Conservation (phyloP, 2,888 invertebrate genomes). For the Ferrisia virgata region DNA sequence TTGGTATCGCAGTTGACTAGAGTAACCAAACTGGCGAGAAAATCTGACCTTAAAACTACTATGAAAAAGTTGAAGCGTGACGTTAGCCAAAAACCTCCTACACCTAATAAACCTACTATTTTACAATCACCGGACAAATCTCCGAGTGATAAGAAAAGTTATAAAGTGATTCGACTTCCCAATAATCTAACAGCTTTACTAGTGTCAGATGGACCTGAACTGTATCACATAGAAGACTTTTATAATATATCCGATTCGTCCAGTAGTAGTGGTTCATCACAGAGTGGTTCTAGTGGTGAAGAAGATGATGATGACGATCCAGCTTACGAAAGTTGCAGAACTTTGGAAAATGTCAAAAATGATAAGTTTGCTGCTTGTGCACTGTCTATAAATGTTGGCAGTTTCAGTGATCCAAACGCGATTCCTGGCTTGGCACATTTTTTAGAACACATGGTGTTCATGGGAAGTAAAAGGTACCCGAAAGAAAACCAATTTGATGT, state of each 20-base stretch:
- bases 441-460: constrained; percentile 89
- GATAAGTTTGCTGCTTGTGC: constrained; percentile 43
- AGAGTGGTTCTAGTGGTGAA: neutral
- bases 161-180: constrained; percentile 53
- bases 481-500: constrained; percentile 81
- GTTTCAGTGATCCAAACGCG: constrained; percentile 72
- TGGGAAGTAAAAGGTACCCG: constrained; percentile 87
- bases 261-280: neutral
- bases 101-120: neutral
- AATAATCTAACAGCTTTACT: constrained; percentile 50
- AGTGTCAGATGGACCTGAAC: constrained; percentile 48
- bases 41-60: neutral
- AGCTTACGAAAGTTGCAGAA: constrained; percentile 40
- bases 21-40: neutral
- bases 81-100: neutral
- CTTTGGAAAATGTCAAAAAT: constrained; percentile 28
- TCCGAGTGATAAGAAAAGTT: constrained; percentile 71
- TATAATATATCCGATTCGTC: constrained; percentile 23
- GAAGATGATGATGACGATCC: constrained; percentile 35
- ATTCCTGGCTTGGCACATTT: constrained; percentile 82
- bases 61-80: constrained; percentile 42
- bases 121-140: constrained; percentile 66
- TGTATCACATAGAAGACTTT: constrained; percentile 39
- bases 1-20: neutral
- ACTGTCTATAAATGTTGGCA: constrained; percentile 71